Conservation (phyloP, 2,797 vertebrate species). For the Varecia variegata region DNA sequence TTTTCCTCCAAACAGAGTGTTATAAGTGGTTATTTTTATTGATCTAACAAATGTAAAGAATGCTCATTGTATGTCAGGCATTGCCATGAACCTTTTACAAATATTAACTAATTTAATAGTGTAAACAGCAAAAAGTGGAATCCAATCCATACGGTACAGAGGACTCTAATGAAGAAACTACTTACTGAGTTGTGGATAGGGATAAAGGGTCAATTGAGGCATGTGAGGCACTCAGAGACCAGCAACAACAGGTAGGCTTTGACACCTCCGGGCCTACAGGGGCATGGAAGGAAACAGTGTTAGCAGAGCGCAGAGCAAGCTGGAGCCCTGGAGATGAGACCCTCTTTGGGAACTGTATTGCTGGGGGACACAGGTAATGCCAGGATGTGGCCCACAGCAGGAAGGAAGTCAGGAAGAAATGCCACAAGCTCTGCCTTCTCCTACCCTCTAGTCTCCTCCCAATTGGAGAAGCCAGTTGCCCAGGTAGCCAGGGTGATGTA, state of each 20-base stretch:
- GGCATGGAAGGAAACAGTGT: rapidly evolving
- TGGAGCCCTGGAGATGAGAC: background rate
- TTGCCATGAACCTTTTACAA: background rate
- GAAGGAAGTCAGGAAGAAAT: background rate
- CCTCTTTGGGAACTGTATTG: background rate
- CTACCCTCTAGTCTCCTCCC: background rate
- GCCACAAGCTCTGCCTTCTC: background rate
- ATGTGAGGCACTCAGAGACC: background rate
- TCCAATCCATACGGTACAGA: background rate
- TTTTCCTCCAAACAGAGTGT: background rate
- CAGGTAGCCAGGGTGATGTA: background rate
- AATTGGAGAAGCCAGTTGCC: background rate
- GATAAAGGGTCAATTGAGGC: background rate
- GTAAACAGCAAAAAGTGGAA: background rate
- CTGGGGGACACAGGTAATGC: background rate
- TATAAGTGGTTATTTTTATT: background rate
- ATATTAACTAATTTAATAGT: background rate
- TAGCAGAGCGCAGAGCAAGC: rapidly evolving
- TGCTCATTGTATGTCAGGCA: background rate
- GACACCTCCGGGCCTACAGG: no score
- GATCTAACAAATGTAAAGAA: background rate
- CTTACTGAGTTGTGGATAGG: background rate
- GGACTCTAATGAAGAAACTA: background rate
- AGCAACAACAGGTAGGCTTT: background rate
- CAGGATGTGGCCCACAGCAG: background rate